Evolutionary conservation across 2,113 vertebrate species (phyloP), one percentile per base, ranked within the genome.

Genomic region (Mola mola): DNA sequence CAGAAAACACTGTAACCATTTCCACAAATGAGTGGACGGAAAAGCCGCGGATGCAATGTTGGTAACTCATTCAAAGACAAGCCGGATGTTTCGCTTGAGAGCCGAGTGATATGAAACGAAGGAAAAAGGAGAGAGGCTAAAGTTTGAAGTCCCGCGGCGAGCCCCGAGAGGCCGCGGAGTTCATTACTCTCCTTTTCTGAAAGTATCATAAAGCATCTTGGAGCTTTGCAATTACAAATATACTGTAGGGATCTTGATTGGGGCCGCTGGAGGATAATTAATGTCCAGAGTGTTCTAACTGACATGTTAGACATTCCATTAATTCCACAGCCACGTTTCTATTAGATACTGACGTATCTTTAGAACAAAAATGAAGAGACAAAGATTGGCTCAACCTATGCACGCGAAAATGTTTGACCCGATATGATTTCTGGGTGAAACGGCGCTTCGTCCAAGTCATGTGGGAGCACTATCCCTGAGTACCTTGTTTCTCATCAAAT

Each of bases 191-290:
- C 16, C 55, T 40, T 17, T 68, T 28, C 22, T 33, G 3, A 33
- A 42, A 48, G 26, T 29, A 26, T 43, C 29, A 59, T 34, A 19
- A 57, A 49, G 55, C 41, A 33, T 21, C 26, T 31, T 24, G 8
- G 11, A 25, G 29, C 7, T 5, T 34, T 7, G 6, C 19, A 4
- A 44, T 51, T 43, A 22, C 1, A 13, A 8, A 17, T 20, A 17
- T 11, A 41, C 15, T 24, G 33, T n/a, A 12, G n/a, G 24, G 28
- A 47, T 55, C 31, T 43, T 31, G n/a, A 40, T 38, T 24, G 20
- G 26, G 31, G 15, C 7, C 1, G 1, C 24, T 47, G 36, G 3
- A 20, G 21, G 26, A 42, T 47, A 62, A 71, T 49, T 55, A 34
- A 48, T 24, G 25, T 20, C 48, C 6, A 22, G 21, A 13, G 15